phyloP scores from a whole-genome alignment of 2,113 vertebrate genomes.

The Electrona antarctica region DNA sequence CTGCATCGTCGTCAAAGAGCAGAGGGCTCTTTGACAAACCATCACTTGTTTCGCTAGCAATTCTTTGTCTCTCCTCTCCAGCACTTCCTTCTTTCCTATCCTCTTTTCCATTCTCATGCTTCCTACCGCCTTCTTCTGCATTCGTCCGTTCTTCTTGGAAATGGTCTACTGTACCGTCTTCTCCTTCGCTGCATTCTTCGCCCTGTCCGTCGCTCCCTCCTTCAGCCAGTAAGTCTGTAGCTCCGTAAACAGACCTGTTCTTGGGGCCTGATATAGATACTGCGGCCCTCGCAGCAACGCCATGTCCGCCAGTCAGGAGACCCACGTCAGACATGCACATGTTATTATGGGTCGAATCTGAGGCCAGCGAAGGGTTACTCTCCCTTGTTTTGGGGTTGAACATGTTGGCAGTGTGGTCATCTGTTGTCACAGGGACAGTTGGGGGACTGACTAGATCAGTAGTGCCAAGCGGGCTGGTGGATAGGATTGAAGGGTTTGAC shows the following conservation, averaged over 20 bases:
- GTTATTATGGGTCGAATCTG: conserved; percentile 47
- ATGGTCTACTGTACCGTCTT: background rate
- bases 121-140: background rate
- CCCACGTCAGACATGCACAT: conserved; percentile 21
- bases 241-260: conserved; percentile 42
- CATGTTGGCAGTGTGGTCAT: background rate
- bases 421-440: background rate
- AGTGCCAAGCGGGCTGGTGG: background rate
- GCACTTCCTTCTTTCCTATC: conserved; percentile 1
- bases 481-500: background rate
- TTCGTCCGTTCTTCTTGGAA: background rate
- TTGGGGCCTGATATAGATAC: conserved; percentile 35
- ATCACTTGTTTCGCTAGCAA: conserved; percentile 12
- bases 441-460: background rate
- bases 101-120: conserved; percentile 18
- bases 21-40: background rate
- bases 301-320: conserved; percentile 30
- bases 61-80: conserved; percentile 7
- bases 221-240: conserved; percentile 48
- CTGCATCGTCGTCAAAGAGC: background rate
- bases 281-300: conserved; percentile 40
- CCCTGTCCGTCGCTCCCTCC: background rate
- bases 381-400: background rate
- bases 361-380: background rate
- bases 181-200: background rate